phyloP scores from a whole-genome alignment of 1,140 invertebrate species.

The Contarinia nasturtii region DNA sequence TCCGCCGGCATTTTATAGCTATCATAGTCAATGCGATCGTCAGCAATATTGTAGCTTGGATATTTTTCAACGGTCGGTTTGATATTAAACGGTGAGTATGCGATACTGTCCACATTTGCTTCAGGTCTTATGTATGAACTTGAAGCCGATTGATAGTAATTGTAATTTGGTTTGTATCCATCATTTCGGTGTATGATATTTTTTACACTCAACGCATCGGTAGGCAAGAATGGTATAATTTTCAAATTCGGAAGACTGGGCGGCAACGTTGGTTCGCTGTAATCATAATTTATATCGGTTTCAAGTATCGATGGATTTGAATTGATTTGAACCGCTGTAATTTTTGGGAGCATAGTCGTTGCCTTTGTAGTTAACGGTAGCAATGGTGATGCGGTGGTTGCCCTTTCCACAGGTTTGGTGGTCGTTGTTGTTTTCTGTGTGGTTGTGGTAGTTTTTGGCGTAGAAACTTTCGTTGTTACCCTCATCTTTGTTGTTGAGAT shows the following conservation, averaged over 20 bases:
- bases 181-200: conserved; percentile 1
- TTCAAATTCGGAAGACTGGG: conserved; percentile 51
- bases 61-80: neutral
- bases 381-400: neutral
- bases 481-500: neutral
- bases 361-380: neutral
- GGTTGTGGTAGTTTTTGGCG: neutral
- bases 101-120: neutral
- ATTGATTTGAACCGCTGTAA: conserved; percentile 14
- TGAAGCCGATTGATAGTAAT: conserved; percentile 5
- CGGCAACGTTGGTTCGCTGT: conserved; percentile 36
- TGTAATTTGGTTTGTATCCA: conserved; percentile 3
- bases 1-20: neutral
- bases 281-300: conserved; percentile 25
- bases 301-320: conserved; percentile 11
- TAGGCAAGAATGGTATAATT: conserved; percentile 55
- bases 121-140: neutral
- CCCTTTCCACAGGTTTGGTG: neutral
- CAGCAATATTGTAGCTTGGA: neutral
- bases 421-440: neutral
- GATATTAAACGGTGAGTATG: neutral
- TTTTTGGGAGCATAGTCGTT: conserved; percentile 1
- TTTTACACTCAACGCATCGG: conserved; percentile 42
- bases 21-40: neutral
- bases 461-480: neutral